Percentiles rank a stretch among this genome's conserved stretches.
Conservation (phyloP, 92 coral and sea anemone species). For the Epizoanthus stellaris region DNA sequence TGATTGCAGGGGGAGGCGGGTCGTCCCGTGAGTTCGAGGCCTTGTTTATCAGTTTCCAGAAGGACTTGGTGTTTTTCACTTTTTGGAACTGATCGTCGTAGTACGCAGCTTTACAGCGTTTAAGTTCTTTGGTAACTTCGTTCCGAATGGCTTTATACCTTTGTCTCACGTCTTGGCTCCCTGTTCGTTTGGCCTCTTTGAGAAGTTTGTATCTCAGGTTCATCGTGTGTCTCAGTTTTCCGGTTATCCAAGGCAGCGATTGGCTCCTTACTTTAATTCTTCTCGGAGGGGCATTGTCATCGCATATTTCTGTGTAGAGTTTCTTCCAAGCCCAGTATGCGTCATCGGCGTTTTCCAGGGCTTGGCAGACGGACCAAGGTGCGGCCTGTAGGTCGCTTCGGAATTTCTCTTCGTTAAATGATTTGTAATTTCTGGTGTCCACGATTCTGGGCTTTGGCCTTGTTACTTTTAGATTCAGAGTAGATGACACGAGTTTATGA, state of each 20-base stretch:
- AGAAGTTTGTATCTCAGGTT: constrained; percentile 56
- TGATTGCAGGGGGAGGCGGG: constrained; percentile 36
- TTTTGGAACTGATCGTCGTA: constrained; percentile 40
- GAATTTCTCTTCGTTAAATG: constrained; percentile 54
- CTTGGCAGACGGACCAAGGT: constrained; percentile 57
- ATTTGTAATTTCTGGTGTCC: constrained; percentile 42
- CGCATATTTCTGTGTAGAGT: constrained; percentile 48
- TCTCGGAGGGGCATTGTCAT: constrained; percentile 52
- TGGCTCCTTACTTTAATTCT: constrained; percentile 62
- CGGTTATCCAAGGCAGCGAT: constrained; percentile 63
- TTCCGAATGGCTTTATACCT: constrained; percentile 52
- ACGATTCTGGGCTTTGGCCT: constrained; percentile 61
- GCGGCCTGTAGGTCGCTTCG: constrained; percentile 37
- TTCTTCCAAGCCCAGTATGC: constrained; percentile 63
- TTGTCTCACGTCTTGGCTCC: constrained; percentile 27
- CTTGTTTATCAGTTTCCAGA: constrained; percentile 58
- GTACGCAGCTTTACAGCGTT: constrained; percentile 49
- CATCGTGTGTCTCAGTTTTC: constrained; percentile 66
- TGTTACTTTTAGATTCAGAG: constrained; percentile 46
- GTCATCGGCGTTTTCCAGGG: constrained; percentile 55
- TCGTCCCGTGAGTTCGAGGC: constrained; percentile 30
- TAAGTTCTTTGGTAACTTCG: constrained; percentile 58
- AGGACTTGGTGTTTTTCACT: constrained; percentile 42
- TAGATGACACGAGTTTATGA: constrained; percentile 56
- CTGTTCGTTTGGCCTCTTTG: constrained; percentile 37